These are phyloP conservation scores for Pantherophis guttatus DNA, from an alignment of 2,113 vertebrate genomes.

Conservation along the genomic window DNA sequence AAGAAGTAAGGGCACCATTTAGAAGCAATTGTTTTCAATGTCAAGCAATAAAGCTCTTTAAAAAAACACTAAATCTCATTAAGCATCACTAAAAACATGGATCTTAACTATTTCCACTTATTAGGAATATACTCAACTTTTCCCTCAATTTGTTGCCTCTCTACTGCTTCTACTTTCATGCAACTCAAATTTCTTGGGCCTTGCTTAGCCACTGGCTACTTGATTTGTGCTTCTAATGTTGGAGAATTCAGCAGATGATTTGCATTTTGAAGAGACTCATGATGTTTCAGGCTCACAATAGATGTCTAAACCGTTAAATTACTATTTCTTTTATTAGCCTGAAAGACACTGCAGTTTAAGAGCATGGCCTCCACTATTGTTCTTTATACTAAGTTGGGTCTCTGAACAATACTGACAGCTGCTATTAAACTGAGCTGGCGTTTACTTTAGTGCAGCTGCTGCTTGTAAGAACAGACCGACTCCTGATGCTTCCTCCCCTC, in stretches of 20 bases:
- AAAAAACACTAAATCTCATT: background rate
- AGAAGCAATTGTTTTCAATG: conserved; percentile 3
- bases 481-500: conserved; percentile 67
- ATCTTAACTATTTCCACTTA: background rate
- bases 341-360: conserved; percentile 68
- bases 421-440: conserved; percentile 79
- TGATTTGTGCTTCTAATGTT: conserved; percentile 48
- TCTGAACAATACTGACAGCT: conserved; percentile 94
- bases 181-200: conserved; percentile 30
- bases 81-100: background rate
- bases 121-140: conserved; percentile 9
- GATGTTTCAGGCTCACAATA: conserved; percentile 74
- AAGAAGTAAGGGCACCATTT: background rate
- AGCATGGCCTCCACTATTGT: conserved; percentile 71
- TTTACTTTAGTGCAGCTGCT: conserved; percentile 73
- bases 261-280: conserved; percentile 67
- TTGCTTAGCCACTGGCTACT: conserved; percentile 19
- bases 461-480: conserved; percentile 72
- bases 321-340: conserved; percentile 76
- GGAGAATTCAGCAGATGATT: conserved; percentile 54
- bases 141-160: background rate
- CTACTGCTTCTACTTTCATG: conserved; percentile 28
- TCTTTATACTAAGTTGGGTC: conserved; percentile 72
- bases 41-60: background rate
- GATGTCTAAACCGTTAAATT: conserved; percentile 74